Base-by-base conservation (phyloP, 2,113 vertebrate genomes). In the Nesoenas mayeri region DNA sequence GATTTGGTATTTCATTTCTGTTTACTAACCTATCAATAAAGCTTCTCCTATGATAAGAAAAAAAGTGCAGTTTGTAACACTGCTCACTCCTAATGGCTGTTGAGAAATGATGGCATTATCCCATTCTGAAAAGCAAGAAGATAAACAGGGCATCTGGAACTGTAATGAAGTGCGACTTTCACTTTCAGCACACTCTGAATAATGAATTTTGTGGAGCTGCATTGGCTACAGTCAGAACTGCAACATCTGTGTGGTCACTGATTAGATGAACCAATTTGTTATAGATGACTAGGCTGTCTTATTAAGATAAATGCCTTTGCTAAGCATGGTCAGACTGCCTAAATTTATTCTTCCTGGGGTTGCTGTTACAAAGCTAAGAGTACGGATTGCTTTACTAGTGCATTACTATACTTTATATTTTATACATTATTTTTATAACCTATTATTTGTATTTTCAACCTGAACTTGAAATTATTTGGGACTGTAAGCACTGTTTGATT, bases 191-290 rank as follows among this genome's bases (percentile, higher is more conserved):
- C 44, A 34, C 48, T 70, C 74, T 64, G 77, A 81, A 71, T 84
- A 89, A 93, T 36, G 17, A 56, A 60, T 86, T 71, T 42, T 60
- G 69, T 48, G 53, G 73, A 81, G 69, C 1, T 67, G 69, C 65
- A 47, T 2, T 34, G 64, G 56, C 69, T 90, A 4, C 22, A 86
- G 82, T 26, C 77, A 84, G 77, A 84, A 74, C 3, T 56, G 58
- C 85, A 80, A 77, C 70, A 38, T 79, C 79, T 84, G 53, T 71
- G 56, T 84, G 89, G 89, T 65, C 86, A 60, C 91, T 81, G 86
- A 91, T 92, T 32, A 95, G 95, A 91, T 65, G 57, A 93, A 91
- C 15, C 38, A 18, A 89, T 79, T 81, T 89, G 83, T 31, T 81
- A 71, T 1, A 91, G 77, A 61, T 60, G 82, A 83, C 72, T 25